phyloP scores from a whole-genome alignment of 2,113 vertebrate genomes.

The Daphoenositta chrysoptera region DNA sequence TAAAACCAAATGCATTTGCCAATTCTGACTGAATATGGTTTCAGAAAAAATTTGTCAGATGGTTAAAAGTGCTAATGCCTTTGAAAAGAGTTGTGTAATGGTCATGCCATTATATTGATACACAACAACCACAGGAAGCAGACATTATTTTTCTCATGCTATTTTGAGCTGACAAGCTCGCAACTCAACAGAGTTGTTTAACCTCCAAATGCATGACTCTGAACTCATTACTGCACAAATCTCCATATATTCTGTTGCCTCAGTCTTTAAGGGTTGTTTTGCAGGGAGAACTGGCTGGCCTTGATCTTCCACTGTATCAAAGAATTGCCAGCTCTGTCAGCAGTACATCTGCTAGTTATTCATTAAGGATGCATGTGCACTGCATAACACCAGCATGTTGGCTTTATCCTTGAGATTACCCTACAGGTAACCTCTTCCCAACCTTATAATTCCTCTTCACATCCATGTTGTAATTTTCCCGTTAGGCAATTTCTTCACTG shows the following conservation, averaged over 20 bases:
- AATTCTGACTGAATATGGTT: neutral
- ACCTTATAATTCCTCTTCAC: neutral
- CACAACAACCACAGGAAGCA: neutral
- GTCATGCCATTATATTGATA: neutral
- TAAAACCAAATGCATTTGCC: neutral
- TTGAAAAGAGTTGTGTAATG: neutral
- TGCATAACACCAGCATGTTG: neutral
- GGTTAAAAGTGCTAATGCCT: neutral
- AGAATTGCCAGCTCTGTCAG: neutral
- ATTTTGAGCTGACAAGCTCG: neutral
- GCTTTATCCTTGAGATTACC: neutral
- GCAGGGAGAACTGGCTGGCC: conserved; percentile 2
- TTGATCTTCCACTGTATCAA: neutral
- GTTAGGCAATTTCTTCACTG: neutral
- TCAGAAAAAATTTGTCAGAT: neutral
- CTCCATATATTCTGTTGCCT: neutral
- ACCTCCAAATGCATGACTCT: neutral
- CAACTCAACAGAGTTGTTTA: neutral
- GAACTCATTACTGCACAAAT: neutral
- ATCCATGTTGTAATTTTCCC: neutral
- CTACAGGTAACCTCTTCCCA: neutral
- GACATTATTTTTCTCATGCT: neutral
- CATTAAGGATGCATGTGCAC: neutral
- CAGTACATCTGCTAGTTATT: neutral
- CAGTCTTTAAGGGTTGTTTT: neutral